Conservation (phyloP, 2,797 vertebrate species). For the Microtus agrestis region DNA sequence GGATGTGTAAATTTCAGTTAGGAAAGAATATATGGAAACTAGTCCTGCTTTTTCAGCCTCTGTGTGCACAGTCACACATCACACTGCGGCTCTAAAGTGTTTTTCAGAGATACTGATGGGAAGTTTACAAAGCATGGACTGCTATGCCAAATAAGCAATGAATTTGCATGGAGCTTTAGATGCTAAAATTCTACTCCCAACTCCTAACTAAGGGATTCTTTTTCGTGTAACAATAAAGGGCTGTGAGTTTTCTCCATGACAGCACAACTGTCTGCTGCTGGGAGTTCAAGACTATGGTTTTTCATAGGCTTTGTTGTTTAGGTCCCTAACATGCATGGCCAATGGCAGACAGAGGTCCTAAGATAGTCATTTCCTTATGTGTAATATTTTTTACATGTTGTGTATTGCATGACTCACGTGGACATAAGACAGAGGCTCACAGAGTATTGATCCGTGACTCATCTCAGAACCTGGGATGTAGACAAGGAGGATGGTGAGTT, state of each 20-base stretch:
- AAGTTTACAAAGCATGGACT: background rate
- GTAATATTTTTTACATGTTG: background rate
- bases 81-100: background rate
- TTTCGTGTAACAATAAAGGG: background rate
- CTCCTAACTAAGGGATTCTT: background rate
- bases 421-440: background rate
- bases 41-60: background rate
- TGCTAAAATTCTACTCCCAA: background rate
- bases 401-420: background rate
- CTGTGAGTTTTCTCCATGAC: background rate
- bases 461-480: background rate
- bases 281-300: background rate
- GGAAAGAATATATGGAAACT: background rate
- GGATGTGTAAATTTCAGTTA: background rate
- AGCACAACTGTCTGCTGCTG: background rate
- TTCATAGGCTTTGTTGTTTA: background rate
- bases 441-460: background rate
- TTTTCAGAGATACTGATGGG: background rate
- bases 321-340: background rate
- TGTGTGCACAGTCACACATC: background rate
- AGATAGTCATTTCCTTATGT: conserved; percentile 9
- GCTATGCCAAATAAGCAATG: background rate
- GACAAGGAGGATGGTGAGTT: background rate
- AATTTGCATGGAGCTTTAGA: background rate
- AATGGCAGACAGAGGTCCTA: background rate